phyloP scores from a whole-genome alignment of 1,140 invertebrate species.

The Spodoptera frugiperda region DNA sequence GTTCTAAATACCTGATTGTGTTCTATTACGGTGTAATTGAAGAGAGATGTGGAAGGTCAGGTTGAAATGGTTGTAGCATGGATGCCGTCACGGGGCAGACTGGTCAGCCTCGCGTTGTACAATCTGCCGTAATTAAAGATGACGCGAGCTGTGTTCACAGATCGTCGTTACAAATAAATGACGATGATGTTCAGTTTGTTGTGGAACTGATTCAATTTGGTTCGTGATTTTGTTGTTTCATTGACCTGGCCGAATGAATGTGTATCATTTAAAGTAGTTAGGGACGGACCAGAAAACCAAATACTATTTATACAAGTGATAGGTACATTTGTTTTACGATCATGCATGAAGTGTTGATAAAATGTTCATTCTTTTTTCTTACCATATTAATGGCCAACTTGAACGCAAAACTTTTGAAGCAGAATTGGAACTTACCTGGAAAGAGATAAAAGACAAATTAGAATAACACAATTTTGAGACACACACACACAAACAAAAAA shows the following conservation, averaged over 20 bases:
- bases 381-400: background rate
- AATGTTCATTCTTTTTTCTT: background rate
- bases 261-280: too few species aligned
- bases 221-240: too few species aligned
- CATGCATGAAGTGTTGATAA: too few species aligned
- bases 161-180: conserved; percentile 14
- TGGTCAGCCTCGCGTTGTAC: conserved; percentile 2
- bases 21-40: background rate
- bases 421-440: conserved; percentile 30
- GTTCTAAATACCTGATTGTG: background rate
- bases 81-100: conserved; percentile 14
- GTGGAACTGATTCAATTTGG: background rate
- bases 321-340: too few species aligned
- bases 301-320: too few species aligned
- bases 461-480: background rate
- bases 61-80: background rate
- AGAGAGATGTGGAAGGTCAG: background rate
- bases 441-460: background rate
- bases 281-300: too few species aligned
- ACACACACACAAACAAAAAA: too few species aligned
- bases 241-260: too few species aligned
- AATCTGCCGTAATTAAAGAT: conserved; percentile 33
- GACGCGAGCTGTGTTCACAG: conserved; percentile 10
- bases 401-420: background rate
- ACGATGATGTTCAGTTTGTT: background rate